Base-by-base conservation (phyloP, 2,797 vertebrate genomes). In the Dermochelys coriacea region DNA sequence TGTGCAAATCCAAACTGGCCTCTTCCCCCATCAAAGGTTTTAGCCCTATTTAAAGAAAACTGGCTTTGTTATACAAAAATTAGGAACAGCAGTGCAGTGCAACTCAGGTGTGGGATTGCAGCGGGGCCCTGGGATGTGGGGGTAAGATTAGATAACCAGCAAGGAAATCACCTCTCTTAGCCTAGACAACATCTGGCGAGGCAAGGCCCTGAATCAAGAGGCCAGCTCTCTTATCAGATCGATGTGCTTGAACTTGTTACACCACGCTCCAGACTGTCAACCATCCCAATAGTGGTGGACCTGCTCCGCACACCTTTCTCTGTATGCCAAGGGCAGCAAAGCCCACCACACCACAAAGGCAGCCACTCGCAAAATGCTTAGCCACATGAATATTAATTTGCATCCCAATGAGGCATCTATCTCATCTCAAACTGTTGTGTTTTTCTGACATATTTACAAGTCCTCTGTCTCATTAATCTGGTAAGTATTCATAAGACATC, bases 381-480 rank as follows among this genome's bases (percentile, higher is more conserved):
- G 81, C 52, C 85, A 81, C 0, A 0, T 45, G 77, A 86, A 93
- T 83, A 71, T 92, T 80, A 45, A 88, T 80, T 49, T 82, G 82
- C 86, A 82, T 93, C 89, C 86, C 86, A 68, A 91, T 61, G 49
- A 96, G 82, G 47, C 85, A 93, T 89, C 92, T 94, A 96, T 97
- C 96, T 97, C 59, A 92, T 94, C 94, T 95, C 96, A 90, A 96
- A 21, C 85, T 75, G 84, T 89, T 96, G 94, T 97, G 94, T 82
- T 97, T 97, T 94, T 85, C 91, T 97, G 96, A 94, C 96, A 94
- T 97, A 96, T 97, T 98, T 97, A 98, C 86, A 95, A 95, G 94
- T 82, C 47, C 88, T 96, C 90, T 82, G 89, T 97, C 96, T 97
- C 97, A 95, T 98, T 97, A 97, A 97, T 97, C 96, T 93, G 82